phyloP scores from a whole-genome alignment of 2,113 vertebrate species.

The Misgurnus anguillicaudatus region DNA sequence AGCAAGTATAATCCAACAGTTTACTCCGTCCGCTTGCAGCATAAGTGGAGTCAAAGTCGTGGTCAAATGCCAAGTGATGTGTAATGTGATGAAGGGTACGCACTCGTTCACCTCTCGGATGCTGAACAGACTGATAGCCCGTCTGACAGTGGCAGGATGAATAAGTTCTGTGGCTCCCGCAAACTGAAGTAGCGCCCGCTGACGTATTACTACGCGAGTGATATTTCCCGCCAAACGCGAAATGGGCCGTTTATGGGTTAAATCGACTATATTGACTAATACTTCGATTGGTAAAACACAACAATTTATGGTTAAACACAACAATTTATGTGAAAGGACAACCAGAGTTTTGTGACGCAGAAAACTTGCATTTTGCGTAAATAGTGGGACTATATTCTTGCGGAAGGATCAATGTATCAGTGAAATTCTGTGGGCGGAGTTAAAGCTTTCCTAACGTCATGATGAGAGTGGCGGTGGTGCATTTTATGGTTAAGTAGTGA shows the following conservation, averaged over 20 bases:
- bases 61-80: constrained; percentile 1
- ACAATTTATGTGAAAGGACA: not conserved
- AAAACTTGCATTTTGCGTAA: not conserved
- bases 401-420: not conserved
- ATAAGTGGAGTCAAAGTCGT: constrained; percentile 44
- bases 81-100: not conserved
- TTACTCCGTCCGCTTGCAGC: constrained; percentile 56
- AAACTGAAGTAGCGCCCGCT: not conserved
- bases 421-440: not conserved
- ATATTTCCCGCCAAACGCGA: constrained; percentile 68
- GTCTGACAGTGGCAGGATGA: constrained; percentile 12
- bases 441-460: not conserved
- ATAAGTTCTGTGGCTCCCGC: constrained; percentile 49
- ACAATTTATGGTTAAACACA: not conserved
- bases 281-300: not conserved
- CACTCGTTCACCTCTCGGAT: not conserved
- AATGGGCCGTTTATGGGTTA: not conserved
- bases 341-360: not conserved
- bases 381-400: constrained; percentile 17
- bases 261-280: not conserved
- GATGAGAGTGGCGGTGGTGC: not conserved
- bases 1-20: constrained; percentile 40
- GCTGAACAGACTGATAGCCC: not conserved
- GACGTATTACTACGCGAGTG: constrained; percentile 7
- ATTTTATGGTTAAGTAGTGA: not conserved